Percentiles rank a stretch among this genome's conserved stretches.
Conservation (phyloP, 2,888 invertebrate species). For the Nymphalis polychloros region DNA sequence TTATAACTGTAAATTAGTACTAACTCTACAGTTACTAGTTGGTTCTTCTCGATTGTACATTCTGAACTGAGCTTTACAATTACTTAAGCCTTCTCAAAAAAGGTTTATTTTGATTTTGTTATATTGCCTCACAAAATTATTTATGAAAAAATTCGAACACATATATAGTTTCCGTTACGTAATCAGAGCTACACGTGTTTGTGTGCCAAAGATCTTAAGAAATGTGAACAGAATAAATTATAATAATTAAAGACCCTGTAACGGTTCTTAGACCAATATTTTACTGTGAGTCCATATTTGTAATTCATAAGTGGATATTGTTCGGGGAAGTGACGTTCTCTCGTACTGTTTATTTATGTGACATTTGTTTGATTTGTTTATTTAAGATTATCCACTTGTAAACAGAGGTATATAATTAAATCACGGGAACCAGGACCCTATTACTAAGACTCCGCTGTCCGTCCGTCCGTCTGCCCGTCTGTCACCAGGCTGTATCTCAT, state of each 20-base stretch:
- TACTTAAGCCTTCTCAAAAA: no score
- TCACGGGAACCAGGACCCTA: no score
- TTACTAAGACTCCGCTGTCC: no score
- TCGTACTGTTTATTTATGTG: conserved; percentile 41
- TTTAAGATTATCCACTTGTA: conserved; percentile 24
- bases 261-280: conserved; percentile 41
- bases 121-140: background rate
- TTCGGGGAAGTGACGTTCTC: conserved; percentile 42
- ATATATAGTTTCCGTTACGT: conserved; percentile 20
- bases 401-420: no score
- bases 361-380: conserved; percentile 41
- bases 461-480: no score
- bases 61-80: no score
- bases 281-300: conserved; percentile 40
- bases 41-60: no score
- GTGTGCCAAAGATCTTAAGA: conserved; percentile 58
- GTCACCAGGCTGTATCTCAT: no score
- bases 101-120: no score
- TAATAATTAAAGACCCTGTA: conserved; percentile 52
- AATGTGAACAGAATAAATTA: conserved; percentile 68
- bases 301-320: conserved; percentile 45
- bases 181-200: conserved; percentile 23
- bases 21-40: no score
- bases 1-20: no score
- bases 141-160: conserved; percentile 17